Percentiles rank a stretch among this genome's conserved stretches.
Conservation (phyloP, 2,797 vertebrate species). For the Alca torda region DNA sequence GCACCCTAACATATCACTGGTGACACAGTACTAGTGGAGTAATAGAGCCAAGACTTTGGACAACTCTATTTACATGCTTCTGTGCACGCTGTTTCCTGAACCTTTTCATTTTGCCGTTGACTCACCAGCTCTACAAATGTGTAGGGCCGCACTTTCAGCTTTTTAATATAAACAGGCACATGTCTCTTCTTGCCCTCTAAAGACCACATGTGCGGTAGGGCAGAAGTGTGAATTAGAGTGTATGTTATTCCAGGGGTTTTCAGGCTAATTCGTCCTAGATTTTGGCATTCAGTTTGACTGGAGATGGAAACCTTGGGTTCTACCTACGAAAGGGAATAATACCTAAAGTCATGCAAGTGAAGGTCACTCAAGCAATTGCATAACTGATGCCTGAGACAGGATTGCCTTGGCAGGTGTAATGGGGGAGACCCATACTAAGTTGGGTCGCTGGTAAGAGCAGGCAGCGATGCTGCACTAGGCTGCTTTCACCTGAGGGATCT, state of each 20-base stretch:
- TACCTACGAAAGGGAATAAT: neutral
- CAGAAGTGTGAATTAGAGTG: neutral
- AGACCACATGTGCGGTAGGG: neutral
- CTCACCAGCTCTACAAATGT: neutral
- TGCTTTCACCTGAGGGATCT: neutral
- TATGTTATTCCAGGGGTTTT: neutral
- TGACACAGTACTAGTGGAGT: neutral
- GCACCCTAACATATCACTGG: neutral
- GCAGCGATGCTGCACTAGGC: fast-evolving
- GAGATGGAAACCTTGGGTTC: neutral
- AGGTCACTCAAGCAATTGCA: neutral
- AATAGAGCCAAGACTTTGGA: neutral
- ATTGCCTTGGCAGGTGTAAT: neutral
- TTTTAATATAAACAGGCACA: constrained; percentile 1
- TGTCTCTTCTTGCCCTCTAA: neutral
- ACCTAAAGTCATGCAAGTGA: neutral
- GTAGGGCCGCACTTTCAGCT: neutral
- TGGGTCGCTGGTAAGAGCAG: neutral
- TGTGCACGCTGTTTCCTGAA: neutral
- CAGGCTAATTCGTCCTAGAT: neutral
- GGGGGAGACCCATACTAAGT: neutral
- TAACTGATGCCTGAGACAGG: neutral
- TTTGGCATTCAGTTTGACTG: neutral
- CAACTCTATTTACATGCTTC: neutral
- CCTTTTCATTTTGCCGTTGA: neutral